A percentile compares a stretch with the other conserved stretches of the same genome.
phyloP scores from a whole-genome alignment of 2,797 vertebrate species.

The Chrysocyon brachyurus region DNA sequence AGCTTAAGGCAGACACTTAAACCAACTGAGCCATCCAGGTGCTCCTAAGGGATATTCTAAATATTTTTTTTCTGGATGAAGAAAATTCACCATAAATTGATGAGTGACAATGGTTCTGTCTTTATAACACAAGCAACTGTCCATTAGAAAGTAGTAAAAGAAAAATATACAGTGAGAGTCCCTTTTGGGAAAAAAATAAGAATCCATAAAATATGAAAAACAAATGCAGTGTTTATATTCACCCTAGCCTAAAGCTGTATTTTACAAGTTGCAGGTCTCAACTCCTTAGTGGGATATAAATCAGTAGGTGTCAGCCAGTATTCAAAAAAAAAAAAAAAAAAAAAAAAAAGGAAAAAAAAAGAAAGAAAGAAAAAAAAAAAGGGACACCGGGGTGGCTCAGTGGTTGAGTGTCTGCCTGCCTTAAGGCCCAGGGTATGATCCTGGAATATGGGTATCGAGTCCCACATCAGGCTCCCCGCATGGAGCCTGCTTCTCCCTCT shows the following conservation, averaged over 20 bases:
- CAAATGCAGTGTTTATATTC: background rate
- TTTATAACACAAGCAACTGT: background rate
- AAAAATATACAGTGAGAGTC: background rate
- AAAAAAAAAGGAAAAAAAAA: background rate
- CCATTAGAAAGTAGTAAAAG: background rate
- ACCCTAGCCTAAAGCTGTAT: background rate
- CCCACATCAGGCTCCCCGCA: no score
- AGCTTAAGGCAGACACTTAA: no score
- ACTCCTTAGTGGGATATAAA: background rate
- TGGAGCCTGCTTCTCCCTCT: no score
- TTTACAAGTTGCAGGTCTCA: background rate
- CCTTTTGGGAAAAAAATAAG: background rate
- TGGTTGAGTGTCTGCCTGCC: no score
- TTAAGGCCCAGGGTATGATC: no score
- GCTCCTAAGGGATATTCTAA: background rate
- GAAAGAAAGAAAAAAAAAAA: background rate
- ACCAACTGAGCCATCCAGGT: no score
- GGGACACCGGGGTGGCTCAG: no score
- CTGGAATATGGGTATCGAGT: no score
- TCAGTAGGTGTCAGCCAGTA: background rate
- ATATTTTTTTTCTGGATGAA: background rate
- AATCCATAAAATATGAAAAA: background rate
- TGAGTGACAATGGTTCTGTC: background rate
- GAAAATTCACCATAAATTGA: background rate
- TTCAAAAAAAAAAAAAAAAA: background rate